These are phyloP conservation scores for Aurelia aurita DNA, from an alignment of 30 jellyfish, hydroid and myxozoan genomes.

Conservation along the genomic window DNA sequence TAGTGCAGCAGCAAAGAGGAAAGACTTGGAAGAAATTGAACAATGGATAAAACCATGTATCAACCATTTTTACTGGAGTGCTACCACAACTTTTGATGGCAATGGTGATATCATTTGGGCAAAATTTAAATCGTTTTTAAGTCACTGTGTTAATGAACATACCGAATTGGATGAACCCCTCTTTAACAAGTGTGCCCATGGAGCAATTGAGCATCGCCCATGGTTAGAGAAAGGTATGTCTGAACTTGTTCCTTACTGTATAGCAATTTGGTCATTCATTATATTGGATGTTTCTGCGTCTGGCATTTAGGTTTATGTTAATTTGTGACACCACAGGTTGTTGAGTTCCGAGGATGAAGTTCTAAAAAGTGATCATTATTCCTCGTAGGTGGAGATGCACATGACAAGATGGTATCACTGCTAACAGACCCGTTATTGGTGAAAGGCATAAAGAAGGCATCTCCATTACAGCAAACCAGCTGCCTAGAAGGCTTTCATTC, in stretches of 20 bases:
- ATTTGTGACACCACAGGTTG: not conserved
- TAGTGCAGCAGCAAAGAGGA: conserved; percentile 1
- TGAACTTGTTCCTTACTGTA: no score
- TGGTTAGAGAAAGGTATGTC: conserved; percentile 18
- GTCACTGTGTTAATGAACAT: conserved; percentile 9
- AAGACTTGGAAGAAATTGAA: conserved; percentile 5
- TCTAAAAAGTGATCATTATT: not conserved
- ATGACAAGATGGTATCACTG: conserved; percentile 2
- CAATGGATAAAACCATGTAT: conserved; percentile 42
- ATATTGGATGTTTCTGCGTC: no score
- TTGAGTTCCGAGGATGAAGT: not conserved
- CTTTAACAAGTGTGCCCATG: conserved; percentile 33
- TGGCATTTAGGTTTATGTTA: no score
- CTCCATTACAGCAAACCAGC: conserved; percentile 42
- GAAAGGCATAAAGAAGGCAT: conserved; percentile 14
- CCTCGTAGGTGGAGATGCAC: conserved; percentile 3
- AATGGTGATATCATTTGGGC: conserved; percentile 43
- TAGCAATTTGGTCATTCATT: no score
- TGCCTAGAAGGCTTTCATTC: conserved; percentile 46
- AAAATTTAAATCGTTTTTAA: conserved; percentile 23
- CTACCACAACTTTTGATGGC: conserved; percentile 32
- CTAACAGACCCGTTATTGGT: not conserved
- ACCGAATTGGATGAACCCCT: conserved; percentile 5
- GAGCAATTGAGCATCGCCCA: conserved; percentile 6
- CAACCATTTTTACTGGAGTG: conserved; percentile 56